These are phyloP conservation scores for Microctenopoma lineatum DNA, from an alignment of 2,797 vertebrate species.

Conservation along the genomic window DNA sequence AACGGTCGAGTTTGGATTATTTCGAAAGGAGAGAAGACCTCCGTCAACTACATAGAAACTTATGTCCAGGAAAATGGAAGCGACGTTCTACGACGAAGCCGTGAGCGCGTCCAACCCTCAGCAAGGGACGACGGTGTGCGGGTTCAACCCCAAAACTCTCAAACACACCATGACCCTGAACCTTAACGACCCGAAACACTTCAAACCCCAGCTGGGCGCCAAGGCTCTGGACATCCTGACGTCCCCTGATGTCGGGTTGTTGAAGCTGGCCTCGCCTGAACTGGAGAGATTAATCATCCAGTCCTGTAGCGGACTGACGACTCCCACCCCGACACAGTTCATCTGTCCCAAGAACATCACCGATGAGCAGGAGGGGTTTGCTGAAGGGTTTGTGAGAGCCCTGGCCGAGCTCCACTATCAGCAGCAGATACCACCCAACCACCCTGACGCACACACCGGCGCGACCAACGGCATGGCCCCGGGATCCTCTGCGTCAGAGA, in stretches of 20 bases:
- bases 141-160: conserved; percentile 91
- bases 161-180: conserved; percentile 95
- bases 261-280: conserved; percentile 94
- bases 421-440: conserved; percentile 82
- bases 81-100: conserved; percentile 95
- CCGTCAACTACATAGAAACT: conserved; percentile 47
- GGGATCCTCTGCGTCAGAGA: conserved; percentile 57
- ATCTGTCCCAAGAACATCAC: conserved; percentile 92
- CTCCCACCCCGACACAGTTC: conserved; percentile 94
- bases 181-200: conserved; percentile 91
- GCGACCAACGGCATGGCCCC: conserved; percentile 62
- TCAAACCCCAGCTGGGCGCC: conserved; percentile 91
- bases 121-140: conserved; percentile 82
- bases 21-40: conserved; percentile 12
- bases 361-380: conserved; percentile 95
- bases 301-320: conserved; percentile 93
- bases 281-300: conserved; percentile 95
- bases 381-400: conserved; percentile 92
- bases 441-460: conserved; percentile 62
- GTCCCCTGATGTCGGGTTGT: conserved; percentile 92
- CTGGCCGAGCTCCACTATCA: conserved; percentile 94
- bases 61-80: conserved; percentile 94
- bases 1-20: conserved; percentile 23
- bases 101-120: conserved; percentile 87
- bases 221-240: conserved; percentile 93